These are phyloP conservation scores for Ammospiza caudacuta DNA, from an alignment of 2,113 vertebrate species.

Conservation along the genomic window DNA sequence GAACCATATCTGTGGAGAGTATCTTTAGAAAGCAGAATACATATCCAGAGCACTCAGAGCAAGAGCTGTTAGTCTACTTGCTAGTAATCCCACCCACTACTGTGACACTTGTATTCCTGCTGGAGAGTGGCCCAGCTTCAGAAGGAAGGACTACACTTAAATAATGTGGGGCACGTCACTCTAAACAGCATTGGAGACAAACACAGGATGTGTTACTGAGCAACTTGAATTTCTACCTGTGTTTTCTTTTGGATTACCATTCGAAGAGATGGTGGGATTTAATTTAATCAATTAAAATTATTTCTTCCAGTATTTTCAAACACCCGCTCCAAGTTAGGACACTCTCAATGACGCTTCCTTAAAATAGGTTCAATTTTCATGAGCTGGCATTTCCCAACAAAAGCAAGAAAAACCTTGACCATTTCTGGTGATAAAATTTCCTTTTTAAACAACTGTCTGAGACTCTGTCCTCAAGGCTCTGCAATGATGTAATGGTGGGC, in stretches of 20 bases:
- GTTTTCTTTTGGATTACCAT: background rate
- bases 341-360: background rate
- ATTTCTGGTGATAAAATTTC: background rate
- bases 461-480: background rate
- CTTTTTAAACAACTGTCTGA: accelerated
- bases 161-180: background rate
- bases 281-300: background rate
- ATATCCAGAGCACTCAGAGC: background rate
- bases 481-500: background rate
- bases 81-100: constrained; percentile 38
- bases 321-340: background rate
- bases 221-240: background rate
- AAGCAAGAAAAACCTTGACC: background rate
- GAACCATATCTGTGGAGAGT: background rate
- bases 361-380: background rate
- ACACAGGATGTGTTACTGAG: background rate
- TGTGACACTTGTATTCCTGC: background rate
- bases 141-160: background rate
- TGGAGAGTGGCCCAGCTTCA: constrained; percentile 34
- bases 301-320: background rate
- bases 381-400: background rate
- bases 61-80: constrained; percentile 13
- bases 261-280: background rate
- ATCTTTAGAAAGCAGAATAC: constrained; percentile 49
- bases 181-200: background rate